Conservation (phyloP, 2,888 invertebrate species). For the Drosophila anomalipes region DNA sequence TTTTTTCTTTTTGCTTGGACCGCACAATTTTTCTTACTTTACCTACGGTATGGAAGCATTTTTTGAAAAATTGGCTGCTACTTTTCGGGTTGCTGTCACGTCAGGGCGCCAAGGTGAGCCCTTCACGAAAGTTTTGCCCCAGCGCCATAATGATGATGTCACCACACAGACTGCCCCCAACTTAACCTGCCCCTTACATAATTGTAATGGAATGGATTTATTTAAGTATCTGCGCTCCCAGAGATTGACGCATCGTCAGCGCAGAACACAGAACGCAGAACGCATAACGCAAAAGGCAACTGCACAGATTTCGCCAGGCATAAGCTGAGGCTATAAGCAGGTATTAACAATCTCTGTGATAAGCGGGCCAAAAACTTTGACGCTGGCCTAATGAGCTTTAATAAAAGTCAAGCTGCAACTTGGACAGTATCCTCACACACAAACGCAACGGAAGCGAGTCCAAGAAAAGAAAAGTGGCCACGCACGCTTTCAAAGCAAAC, state of each 20-base stretch:
- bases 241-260: constrained; percentile 49
- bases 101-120: constrained; percentile 50
- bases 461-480: constrained; percentile 64
- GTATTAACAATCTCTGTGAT: constrained; percentile 45
- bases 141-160: constrained; percentile 76
- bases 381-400: constrained; percentile 76
- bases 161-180: constrained; percentile 36
- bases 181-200: constrained; percentile 12
- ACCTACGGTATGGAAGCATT: constrained; percentile 50
- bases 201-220: constrained; percentile 64
- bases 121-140: constrained; percentile 41
- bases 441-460: constrained; percentile 8
- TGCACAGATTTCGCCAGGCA: constrained; percentile 53
- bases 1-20: constrained; percentile 66
- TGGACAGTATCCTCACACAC: constrained; percentile 31
- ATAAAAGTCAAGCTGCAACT: constrained; percentile 75
- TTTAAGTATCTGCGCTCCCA: constrained; percentile 62
- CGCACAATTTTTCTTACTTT: constrained; percentile 80
- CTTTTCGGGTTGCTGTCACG: constrained; percentile 57
- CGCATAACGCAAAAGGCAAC: constrained; percentile 20
- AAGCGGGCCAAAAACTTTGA: constrained; percentile 67
- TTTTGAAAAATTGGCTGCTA: constrained; percentile 78
- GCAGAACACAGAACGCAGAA: constrained; percentile 29
- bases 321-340: constrained; percentile 25
- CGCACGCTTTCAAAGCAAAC: constrained; percentile 54